Evolutionary conservation across 2,797 vertebrate species (phyloP).

Genomic region (Acrocephalus scirpaceus): DNA sequence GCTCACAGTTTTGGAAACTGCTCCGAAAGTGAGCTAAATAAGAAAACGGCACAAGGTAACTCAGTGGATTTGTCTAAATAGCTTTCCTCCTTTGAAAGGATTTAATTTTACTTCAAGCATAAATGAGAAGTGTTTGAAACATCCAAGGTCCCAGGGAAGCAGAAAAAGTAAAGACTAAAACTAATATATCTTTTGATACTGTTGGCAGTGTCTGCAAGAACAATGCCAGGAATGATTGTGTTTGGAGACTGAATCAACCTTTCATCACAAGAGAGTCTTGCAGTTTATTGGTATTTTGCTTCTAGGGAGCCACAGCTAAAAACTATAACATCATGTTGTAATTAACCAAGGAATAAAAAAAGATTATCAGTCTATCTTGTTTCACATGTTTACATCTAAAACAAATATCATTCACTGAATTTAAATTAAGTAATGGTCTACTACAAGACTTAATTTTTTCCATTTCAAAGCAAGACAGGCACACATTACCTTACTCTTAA

Average conservation of each 20-base stretch:
- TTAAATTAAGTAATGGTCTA: background rate
- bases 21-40: conserved; percentile 9
- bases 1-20: background rate
- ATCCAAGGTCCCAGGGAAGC: background rate
- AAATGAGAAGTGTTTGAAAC: conserved; percentile 3
- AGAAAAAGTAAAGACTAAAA: conserved; percentile 8
- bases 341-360: background rate
- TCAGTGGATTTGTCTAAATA: conserved; percentile 32
- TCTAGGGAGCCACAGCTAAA: background rate
- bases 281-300: background rate
- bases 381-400: background rate
- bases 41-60: background rate
- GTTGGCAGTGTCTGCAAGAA: background rate
- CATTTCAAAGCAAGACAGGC: background rate
- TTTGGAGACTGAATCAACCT: background rate
- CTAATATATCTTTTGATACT: background rate
- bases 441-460: background rate
- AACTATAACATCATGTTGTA: background rate
- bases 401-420: background rate
- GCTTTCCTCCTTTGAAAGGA: conserved; percentile 11
- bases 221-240: background rate
- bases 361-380: background rate
- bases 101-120: conserved; percentile 31
- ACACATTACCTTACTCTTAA: background rate
- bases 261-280: background rate